Evolutionary conservation across 2,797 vertebrate species (phyloP).

Genomic region (Gymnopithys bicolor): DNA sequence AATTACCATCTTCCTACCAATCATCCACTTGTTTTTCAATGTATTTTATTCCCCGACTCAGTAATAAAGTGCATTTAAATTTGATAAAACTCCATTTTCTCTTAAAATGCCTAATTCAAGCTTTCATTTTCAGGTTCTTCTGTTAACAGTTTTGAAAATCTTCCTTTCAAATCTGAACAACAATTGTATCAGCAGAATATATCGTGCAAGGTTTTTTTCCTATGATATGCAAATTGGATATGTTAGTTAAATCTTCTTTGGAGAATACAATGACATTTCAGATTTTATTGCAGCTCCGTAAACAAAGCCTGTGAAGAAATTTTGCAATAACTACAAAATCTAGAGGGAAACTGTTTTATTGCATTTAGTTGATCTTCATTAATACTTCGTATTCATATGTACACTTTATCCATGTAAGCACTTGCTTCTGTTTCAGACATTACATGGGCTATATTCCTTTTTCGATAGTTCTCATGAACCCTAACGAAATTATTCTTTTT

Average conservation of each 20-base stretch:
- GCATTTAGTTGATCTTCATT: background rate
- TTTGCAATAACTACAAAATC: background rate
- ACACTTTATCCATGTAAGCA: background rate
- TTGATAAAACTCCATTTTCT: background rate
- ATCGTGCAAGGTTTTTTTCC: background rate
- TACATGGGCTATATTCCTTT: background rate
- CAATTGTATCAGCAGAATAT: background rate
- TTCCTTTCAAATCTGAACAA: background rate
- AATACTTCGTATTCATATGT: background rate
- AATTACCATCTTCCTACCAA: background rate
- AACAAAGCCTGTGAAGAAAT: background rate
- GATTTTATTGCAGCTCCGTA: background rate
- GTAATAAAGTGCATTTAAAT: background rate
- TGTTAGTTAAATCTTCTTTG: background rate
- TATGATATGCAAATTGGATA: background rate
- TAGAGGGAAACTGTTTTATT: background rate
- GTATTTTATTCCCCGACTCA: background rate
- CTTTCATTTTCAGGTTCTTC: background rate
- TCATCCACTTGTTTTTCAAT: background rate
- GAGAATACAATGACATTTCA: background rate
- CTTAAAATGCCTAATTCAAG: background rate
- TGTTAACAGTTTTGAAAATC: background rate
- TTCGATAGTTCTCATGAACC: background rate
- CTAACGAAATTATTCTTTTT: background rate
- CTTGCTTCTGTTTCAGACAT: background rate